Conservation (phyloP, 2,888 invertebrate species). For the Caenorhabditis sinica region DNA sequence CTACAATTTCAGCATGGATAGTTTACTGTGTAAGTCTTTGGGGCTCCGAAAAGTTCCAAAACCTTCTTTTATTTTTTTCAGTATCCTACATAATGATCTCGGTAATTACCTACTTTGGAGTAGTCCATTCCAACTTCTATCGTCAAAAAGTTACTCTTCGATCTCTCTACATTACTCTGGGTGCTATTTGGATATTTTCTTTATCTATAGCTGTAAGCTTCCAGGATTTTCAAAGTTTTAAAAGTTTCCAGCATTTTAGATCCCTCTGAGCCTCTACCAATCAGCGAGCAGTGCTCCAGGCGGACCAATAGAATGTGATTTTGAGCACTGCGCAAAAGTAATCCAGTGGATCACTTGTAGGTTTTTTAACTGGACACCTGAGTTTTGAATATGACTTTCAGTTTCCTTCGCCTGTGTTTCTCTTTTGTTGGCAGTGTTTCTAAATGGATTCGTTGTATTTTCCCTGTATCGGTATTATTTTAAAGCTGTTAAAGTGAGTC, state of each 20-base stretch:
- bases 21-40: conserved; percentile 29
- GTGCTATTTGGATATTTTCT: not conserved
- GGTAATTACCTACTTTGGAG: conserved; percentile 43
- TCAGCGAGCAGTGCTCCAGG: conserved; percentile 31
- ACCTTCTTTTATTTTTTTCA: not conserved
- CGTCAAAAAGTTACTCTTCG: conserved; percentile 8
- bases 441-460: conserved; percentile 37
- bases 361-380: too few relatives aligned
- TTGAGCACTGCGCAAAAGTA: conserved; percentile 7
- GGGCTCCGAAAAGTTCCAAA: not conserved
- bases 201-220: not conserved
- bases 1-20: conserved; percentile 51
- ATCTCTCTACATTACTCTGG: conserved; percentile 1
- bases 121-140: conserved; percentile 33
- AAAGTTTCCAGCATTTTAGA: not conserved
- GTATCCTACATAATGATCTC: conserved; percentile 48
- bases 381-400: conserved; percentile 3
- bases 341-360: conserved; percentile 49
- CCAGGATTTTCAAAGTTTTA: not conserved
- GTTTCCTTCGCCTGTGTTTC: conserved; percentile 25
- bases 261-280: conserved; percentile 40
- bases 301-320: conserved; percentile 27
- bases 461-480: conserved; percentile 31
- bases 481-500: conserved; percentile 26
- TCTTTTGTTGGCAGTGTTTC: not conserved